These are phyloP conservation scores for Eudasyphora cyanicolor DNA, from an alignment of 2,888 invertebrate genomes.

Conservation along the genomic window DNA sequence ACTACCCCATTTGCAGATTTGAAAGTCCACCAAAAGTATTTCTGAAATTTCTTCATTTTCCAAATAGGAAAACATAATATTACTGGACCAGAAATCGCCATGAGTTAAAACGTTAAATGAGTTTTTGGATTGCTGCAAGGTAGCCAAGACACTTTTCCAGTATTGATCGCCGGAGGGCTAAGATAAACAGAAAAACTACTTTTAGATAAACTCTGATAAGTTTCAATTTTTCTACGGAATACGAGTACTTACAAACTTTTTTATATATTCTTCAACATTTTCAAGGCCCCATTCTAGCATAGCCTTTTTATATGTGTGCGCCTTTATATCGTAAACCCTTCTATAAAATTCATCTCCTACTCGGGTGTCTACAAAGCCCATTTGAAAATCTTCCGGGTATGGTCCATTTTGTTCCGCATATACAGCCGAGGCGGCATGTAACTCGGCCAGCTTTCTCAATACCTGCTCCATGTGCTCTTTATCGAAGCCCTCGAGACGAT, in stretches of 20 bases:
- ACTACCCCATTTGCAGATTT: slow-evolving; percentile 75
- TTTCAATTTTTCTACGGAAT: background rate
- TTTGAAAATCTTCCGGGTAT: slow-evolving; percentile 67
- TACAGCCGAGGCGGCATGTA: slow-evolving; percentile 75
- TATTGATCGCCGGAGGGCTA: slow-evolving; percentile 70
- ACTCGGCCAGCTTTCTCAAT: slow-evolving; percentile 73
- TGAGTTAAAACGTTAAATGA: slow-evolving; percentile 74
- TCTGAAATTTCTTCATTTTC: slow-evolving; percentile 66
- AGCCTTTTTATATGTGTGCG: slow-evolving; percentile 65
- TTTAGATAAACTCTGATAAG: too few relatives aligned
- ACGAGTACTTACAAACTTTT: slow-evolving; percentile 69
- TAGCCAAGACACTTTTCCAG: slow-evolving; percentile 57
- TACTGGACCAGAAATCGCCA: slow-evolving; percentile 76
- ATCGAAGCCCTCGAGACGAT: slow-evolving; percentile 73
- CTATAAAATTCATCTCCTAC: slow-evolving; percentile 30
- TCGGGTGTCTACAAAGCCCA: slow-evolving; percentile 67
- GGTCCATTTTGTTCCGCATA: slow-evolving; percentile 71
- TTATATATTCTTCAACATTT: slow-evolving; percentile 69
- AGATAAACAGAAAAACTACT: background rate
- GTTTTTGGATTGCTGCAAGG: slow-evolving; percentile 59
- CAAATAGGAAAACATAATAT: slow-evolving; percentile 75
- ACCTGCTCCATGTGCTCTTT: slow-evolving; percentile 70
- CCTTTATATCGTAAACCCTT: background rate
- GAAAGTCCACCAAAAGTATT: slow-evolving; percentile 74
- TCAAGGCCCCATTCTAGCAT: slow-evolving; percentile 70